These are phyloP conservation scores for Lissonota sp. DNA, from an alignment of 2,888 invertebrate species.

Conservation along the genomic window DNA sequence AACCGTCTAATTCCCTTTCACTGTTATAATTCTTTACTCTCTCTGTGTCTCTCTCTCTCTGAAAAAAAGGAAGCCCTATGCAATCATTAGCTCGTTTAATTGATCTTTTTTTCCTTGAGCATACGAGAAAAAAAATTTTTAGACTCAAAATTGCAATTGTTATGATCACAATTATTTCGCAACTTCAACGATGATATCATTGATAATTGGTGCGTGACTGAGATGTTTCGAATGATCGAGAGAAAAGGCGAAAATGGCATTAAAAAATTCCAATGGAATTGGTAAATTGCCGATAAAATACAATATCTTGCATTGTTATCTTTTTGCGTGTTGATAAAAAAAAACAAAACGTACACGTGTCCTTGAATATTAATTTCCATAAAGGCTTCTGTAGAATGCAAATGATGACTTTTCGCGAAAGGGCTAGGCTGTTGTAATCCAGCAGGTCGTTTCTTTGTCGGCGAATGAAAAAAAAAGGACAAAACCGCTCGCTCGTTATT, in stretches of 20 bases:
- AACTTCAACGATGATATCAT: too few species aligned
- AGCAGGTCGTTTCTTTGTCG: constrained; percentile 65
- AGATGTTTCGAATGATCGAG: too few species aligned
- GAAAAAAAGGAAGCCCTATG: background rate
- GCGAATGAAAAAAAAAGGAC: constrained; percentile 50
- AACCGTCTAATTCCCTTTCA: constrained; percentile 14
- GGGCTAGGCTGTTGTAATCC: constrained; percentile 67
- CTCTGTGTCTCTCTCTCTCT: constrained; percentile 2
- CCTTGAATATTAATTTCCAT: constrained; percentile 37
- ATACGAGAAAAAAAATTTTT: too few species aligned
- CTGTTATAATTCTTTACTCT: constrained; percentile 30
- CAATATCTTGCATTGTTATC: too few species aligned
- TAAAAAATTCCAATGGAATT: too few species aligned
- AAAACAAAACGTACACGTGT: constrained; percentile 64
- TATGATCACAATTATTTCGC: too few species aligned
- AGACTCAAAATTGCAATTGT: too few species aligned
- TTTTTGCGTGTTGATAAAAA: background rate
- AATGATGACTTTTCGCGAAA: constrained; percentile 72
- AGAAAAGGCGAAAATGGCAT: too few species aligned
- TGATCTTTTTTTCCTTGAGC: too few species aligned
- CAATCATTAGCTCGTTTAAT: too few species aligned
- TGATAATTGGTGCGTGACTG: too few species aligned
- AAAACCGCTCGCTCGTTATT: background rate
- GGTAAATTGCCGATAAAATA: too few species aligned
- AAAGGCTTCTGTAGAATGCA: constrained; percentile 72